Percentiles rank a stretch among this genome's conserved stretches.
Conservation (phyloP, 2,113 vertebrate species). For the Montifringilla adamsi region DNA sequence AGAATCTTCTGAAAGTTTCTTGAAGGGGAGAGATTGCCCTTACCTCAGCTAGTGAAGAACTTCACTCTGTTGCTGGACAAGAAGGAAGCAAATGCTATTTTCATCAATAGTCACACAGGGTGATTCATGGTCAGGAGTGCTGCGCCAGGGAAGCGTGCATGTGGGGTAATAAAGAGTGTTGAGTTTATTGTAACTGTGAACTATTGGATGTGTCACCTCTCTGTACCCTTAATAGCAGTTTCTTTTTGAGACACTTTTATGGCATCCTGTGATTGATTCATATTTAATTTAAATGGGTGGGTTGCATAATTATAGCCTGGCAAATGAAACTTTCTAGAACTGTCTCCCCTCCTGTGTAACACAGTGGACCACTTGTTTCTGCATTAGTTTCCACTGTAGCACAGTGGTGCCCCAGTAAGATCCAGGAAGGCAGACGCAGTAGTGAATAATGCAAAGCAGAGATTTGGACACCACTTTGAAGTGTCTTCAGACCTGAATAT, state of each 20-base stretch:
- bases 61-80: neutral
- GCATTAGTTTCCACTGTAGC: neutral
- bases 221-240: neutral
- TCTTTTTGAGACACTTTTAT: neutral
- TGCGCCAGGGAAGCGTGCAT: accelerated
- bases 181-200: neutral
- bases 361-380: neutral
- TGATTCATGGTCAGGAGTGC: neutral
- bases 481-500: neutral
- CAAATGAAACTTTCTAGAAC: neutral
- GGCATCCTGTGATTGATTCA: neutral
- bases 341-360: neutral
- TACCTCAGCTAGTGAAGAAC: neutral
- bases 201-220: neutral
- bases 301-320: neutral
- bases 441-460: neutral
- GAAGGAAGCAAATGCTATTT: neutral
- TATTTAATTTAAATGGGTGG: neutral
- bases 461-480: neutral
- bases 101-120: neutral
- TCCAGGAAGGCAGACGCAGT: neutral
- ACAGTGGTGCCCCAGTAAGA: neutral
- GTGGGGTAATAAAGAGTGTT: neutral
- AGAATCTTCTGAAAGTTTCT: neutral
- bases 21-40: neutral